phyloP scores from a whole-genome alignment of 2,888 invertebrate genomes.

The Elmis aenea region DNA sequence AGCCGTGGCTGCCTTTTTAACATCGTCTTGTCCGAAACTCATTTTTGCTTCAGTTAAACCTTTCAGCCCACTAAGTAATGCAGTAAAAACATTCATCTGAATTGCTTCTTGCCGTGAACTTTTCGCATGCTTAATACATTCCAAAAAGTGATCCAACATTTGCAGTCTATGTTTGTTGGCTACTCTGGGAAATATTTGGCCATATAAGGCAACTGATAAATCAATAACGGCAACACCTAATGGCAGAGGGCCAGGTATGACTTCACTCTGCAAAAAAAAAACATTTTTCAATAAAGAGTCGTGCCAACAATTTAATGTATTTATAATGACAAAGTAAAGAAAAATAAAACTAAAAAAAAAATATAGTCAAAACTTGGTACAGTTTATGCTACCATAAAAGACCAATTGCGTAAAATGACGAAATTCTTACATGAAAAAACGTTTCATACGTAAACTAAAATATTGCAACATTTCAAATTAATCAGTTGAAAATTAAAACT shows the following conservation, averaged over 20 bases:
- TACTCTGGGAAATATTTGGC: conserved; percentile 89
- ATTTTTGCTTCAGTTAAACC: conserved; percentile 84
- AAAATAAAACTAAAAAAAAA: no score
- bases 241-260: conserved; percentile 75
- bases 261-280: conserved; percentile 48
- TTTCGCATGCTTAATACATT: conserved; percentile 91
- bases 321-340: no score
- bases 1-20: conserved; percentile 76
- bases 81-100: conserved; percentile 95
- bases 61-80: conserved; percentile 82
- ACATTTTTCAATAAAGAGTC: no score
- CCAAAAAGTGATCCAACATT: conserved; percentile 95
- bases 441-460: no score
- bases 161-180: conserved; percentile 95
- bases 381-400: no score
- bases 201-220: conserved; percentile 87
- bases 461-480: conserved; percentile 4
- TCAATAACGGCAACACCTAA: conserved; percentile 96
- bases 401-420: no score
- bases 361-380: no score
- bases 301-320: no score
- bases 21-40: conserved; percentile 81
- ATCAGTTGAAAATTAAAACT: background rate
- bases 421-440: no score
- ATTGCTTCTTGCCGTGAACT: conserved; percentile 90